phyloP scores from a whole-genome alignment of 2,888 invertebrate species.

The Dione juno region DNA sequence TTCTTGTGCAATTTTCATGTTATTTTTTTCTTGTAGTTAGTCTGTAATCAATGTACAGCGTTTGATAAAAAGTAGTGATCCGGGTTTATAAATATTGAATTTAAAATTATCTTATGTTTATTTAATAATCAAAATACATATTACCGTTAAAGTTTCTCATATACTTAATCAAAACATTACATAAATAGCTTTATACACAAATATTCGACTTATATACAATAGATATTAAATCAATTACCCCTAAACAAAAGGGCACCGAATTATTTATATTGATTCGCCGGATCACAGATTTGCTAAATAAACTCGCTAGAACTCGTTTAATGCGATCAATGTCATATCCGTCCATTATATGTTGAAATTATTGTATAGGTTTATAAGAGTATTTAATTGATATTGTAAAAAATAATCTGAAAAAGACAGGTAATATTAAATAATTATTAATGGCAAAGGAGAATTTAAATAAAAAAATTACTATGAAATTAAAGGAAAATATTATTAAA shows the following conservation, averaged over 20 bases:
- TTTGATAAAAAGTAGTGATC: neutral
- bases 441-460: conserved; percentile 33
- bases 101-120: neutral
- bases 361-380: conserved; percentile 33
- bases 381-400: conserved; percentile 39
- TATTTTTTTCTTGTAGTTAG: conserved; percentile 11
- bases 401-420: conserved; percentile 29
- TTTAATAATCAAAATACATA: neutral
- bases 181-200: too few relatives aligned
- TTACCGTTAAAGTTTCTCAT: too few relatives aligned
- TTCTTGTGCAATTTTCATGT: conserved; percentile 39
- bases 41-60: neutral
- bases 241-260: neutral
- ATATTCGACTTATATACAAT: too few relatives aligned
- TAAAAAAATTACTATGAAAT: conserved; percentile 37
- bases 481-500: conserved; percentile 33
- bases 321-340: conserved; percentile 2
- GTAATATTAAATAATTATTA: conserved; percentile 40
- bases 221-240: too few relatives aligned
- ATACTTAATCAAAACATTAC: too few relatives aligned
- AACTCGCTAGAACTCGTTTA: neutral
- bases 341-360: conserved; percentile 31
- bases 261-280: neutral
- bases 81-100: neutral
- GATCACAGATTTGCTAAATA: neutral